Percentiles rank a stretch among this genome's conserved stretches.
phyloP scores from a whole-genome alignment of 2,888 invertebrate species.

The Rhagium mordax region DNA sequence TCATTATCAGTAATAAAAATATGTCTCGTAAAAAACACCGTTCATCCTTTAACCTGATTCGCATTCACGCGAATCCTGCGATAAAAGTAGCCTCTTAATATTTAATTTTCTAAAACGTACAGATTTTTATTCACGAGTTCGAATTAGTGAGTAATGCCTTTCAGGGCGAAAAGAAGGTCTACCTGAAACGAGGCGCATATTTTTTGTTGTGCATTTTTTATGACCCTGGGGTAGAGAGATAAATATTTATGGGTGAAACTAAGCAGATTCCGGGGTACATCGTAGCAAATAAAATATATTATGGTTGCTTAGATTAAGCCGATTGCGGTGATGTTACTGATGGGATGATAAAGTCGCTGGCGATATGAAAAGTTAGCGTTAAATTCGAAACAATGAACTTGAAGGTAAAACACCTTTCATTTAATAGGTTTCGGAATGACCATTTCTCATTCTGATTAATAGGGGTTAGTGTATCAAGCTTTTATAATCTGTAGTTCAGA shows the following conservation, averaged over 20 bases:
- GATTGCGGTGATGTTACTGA: conserved; percentile 53
- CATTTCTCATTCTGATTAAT: conserved; percentile 50
- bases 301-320: conserved; percentile 52
- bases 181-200: conserved; percentile 23
- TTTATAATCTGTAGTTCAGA: conserved; percentile 33
- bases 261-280: conserved; percentile 47
- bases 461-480: conserved; percentile 40
- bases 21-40: neutral
- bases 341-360: conserved; percentile 56
- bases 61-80: neutral
- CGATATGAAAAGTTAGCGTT: conserved; percentile 50
- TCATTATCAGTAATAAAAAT: too few relatives aligned
- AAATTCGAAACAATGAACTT: conserved; percentile 48
- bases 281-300: conserved; percentile 58
- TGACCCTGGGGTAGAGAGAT: conserved; percentile 47
- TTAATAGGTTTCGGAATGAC: conserved; percentile 46
- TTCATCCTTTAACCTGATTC: neutral
- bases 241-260: conserved; percentile 56
- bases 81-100: neutral
- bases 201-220: conserved; percentile 46
- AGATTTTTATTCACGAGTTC: conserved; percentile 30
- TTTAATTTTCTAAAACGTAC: neutral
- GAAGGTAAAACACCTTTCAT: conserved; percentile 49
- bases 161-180: conserved; percentile 2
- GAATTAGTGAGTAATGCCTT: conserved; percentile 12